A percentile compares a stretch with the other conserved stretches of the same genome.
Evolutionary conservation across 1,140 invertebrate species (phyloP).

Genomic region (Ceratitis capitata): DNA sequence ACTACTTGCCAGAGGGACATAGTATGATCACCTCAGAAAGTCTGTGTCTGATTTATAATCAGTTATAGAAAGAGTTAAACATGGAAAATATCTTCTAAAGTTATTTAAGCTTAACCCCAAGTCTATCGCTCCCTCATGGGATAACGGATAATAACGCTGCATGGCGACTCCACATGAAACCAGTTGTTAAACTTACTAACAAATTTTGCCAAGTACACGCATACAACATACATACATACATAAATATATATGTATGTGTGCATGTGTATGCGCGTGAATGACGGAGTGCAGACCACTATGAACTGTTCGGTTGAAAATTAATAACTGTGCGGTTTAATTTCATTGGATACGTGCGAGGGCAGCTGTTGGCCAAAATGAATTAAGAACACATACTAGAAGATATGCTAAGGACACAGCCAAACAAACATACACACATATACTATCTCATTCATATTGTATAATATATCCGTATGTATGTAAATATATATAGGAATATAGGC

Average conservation of each 20-base stretch:
- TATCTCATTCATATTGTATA: background rate
- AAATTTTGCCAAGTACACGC: background rate
- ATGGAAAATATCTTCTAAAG: too few species aligned
- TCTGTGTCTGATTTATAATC: too few species aligned
- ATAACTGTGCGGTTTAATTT: slow-evolving; percentile 20
- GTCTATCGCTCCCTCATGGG: too few species aligned
- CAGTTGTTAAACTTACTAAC: background rate
- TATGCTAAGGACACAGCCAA: background rate
- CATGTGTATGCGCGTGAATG: background rate
- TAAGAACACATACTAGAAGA: background rate
- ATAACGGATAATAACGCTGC: too few species aligned
- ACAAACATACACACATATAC: background rate
- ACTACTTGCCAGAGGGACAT: too few species aligned
- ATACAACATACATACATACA: background rate
- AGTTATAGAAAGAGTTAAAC: too few species aligned
- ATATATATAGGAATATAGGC: too few species aligned
- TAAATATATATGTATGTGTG: background rate
- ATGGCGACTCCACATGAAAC: too few species aligned
- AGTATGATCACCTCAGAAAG: too few species aligned
- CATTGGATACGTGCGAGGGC: slow-evolving; percentile 5
- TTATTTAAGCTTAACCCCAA: too few species aligned
- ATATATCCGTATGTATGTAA: background rate
- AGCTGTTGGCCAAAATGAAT: slow-evolving; percentile 14
- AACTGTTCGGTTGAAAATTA: background rate
- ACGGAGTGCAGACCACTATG: background rate